Conservation (phyloP, 2,888 invertebrate species). For the Sesia bembeciformis region DNA sequence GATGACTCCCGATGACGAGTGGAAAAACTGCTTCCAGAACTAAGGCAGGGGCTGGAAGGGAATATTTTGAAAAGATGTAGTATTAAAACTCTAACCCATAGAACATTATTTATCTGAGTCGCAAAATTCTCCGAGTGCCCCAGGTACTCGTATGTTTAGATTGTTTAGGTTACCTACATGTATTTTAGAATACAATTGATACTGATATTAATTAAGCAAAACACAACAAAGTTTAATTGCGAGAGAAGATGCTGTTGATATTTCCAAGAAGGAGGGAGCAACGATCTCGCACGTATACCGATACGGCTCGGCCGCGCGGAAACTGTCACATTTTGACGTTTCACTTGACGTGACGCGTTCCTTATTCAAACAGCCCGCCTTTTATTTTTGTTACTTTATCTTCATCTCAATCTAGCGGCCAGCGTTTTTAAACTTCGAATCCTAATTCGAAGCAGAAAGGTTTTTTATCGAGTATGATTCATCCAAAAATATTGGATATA, state of each 20-base stretch:
- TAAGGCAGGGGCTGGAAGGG: no score
- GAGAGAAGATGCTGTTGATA: conserved; percentile 29
- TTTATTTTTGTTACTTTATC: conserved; percentile 66
- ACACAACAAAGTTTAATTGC: conserved; percentile 20
- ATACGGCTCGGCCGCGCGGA: conserved; percentile 57
- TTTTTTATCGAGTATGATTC: conserved; percentile 29
- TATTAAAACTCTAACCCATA: no score
- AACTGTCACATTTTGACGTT: conserved; percentile 72
- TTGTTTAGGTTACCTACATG: background rate
- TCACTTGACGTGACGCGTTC: conserved; percentile 68
- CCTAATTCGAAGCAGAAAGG: conserved; percentile 40
- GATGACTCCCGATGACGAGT: no score
- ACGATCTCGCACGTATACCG: conserved; percentile 23
- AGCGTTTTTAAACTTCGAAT: conserved; percentile 27
- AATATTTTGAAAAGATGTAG: no score
- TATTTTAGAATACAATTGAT: background rate
- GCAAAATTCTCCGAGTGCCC: no score
- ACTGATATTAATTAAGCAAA: conserved; percentile 9
- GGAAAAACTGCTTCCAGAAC: no score
- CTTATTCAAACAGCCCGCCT: conserved; percentile 66
- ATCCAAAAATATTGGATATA: conserved; percentile 33
- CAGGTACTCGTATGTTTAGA: no score
- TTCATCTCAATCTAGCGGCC: conserved; percentile 44
- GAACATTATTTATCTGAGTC: no score
- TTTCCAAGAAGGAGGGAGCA: conserved; percentile 61